Base-by-base conservation (phyloP, 2,797 vertebrate species). In the Chrosomus eos region DNA sequence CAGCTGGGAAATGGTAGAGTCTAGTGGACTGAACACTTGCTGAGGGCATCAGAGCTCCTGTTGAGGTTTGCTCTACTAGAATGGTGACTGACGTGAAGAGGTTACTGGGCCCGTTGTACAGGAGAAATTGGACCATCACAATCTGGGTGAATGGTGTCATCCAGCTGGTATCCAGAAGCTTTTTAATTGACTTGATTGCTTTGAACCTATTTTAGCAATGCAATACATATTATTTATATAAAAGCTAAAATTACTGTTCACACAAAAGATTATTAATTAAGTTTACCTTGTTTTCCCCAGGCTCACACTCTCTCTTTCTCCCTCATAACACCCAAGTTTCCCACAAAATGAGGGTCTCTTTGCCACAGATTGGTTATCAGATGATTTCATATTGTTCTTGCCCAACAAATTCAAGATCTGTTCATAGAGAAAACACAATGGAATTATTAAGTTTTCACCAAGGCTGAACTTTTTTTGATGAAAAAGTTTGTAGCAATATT, bases 51-150 rank as follows among this genome's bases (percentile, higher is more conserved):
- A 96, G 87, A 16, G 33, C 73, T 3, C 94, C 87, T 0, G 38
- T 21, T 2, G 87, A 67, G 45, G 85, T 90, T 55, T 82, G 68
- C 87, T 95, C 91, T 0, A 85, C 23, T 0, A 89, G 78, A 85
- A 97, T 73, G 8, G 87, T 92, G 82, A 96, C 93, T 0, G 92
- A 90, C 3, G 92, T 93, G 89, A 97, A 95, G 83, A 96, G 88
- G 86, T 84, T 92, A 1, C 91, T 85, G 0, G 93, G 87, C 3
- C 94, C 92, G 84, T 92, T 95, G 86, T 94, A 96, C 70, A 97
- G 90, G 43, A 91, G 90, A 84, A 97, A 95, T 76, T 93, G 93
- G 83, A 94, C 80, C 48, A 89, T 89, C 76, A 95, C 8, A 3
- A 91, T 89, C 84, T 82, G 81, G 5, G 92, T 94, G 58, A 31